A percentile compares a stretch with the other conserved stretches of the same genome.
phyloP scores from a whole-genome alignment of 2,888 invertebrate species.

The Hesperia comma region DNA sequence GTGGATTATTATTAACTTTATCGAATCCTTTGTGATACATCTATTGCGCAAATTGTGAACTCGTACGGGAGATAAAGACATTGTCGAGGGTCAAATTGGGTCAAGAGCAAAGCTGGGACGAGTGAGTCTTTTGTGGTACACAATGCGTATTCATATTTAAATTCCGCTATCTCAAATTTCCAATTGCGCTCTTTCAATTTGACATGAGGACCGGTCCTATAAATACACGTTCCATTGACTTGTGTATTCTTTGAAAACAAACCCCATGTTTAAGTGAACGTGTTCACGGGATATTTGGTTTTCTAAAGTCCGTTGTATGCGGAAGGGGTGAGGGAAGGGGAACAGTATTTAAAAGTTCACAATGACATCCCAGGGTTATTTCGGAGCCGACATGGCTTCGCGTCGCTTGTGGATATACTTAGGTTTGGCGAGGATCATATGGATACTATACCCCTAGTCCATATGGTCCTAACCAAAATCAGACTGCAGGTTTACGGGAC shows the following conservation, averaged over 20 bases:
- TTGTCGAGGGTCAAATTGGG: conserved; percentile 9
- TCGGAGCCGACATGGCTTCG: background rate
- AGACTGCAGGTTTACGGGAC: background rate
- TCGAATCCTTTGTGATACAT: conserved; percentile 7
- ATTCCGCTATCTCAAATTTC: background rate
- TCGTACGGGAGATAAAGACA: background rate
- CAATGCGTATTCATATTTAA: conserved; percentile 14
- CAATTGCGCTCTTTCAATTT: background rate
- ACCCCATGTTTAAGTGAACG: background rate
- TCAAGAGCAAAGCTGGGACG: conserved; percentile 1
- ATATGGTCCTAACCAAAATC: background rate
- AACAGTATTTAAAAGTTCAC: background rate
- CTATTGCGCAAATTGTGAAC: conserved; percentile 5
- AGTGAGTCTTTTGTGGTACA: conserved; percentile 10
- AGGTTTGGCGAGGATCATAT: background rate
- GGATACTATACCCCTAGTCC: background rate
- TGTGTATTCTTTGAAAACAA: background rate
- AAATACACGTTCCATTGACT: background rate
- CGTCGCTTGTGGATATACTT: background rate
- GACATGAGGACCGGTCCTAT: background rate
- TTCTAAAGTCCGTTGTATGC: background rate
- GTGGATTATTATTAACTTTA: background rate
- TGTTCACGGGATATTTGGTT: background rate
- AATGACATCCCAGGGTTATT: background rate
- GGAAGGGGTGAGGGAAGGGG: too few species aligned